phyloP scores from a whole-genome alignment of 2,113 vertebrate genomes.

The Mastomys natalensis region DNA sequence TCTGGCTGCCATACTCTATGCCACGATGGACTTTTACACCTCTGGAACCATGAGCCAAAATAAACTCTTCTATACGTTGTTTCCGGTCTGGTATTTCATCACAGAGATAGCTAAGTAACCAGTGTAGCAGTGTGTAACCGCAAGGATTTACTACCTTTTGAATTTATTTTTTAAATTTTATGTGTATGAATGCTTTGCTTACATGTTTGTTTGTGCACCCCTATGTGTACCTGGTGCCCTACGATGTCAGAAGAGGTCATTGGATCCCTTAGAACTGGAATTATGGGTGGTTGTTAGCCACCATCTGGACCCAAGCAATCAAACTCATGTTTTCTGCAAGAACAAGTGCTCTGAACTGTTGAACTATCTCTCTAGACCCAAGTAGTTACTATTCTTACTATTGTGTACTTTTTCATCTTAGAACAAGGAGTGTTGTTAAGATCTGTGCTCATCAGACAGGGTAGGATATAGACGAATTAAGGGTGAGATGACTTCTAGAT shows the following conservation, averaged over 20 bases:
- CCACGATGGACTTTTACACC: neutral
- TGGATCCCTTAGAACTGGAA: neutral
- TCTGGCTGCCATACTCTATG: neutral
- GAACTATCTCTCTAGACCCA: neutral
- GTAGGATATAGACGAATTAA: neutral
- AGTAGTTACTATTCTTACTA: neutral
- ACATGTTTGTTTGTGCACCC: neutral
- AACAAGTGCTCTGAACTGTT: neutral
- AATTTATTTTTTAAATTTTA: neutral
- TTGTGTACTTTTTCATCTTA: neutral
- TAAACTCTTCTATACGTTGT: neutral
- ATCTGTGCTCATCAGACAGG: neutral
- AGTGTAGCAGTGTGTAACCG: rapidly evolving
- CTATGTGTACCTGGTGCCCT: neutral
- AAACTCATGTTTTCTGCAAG: neutral
- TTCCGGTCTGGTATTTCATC: neutral
- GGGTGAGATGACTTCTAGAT: neutral
- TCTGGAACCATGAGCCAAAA: neutral
- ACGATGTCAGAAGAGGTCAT: neutral
- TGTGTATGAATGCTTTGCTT: neutral
- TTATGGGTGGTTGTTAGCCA: neutral
- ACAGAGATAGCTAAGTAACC: neutral
- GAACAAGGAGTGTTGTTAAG: neutral
- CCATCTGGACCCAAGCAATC: neutral
- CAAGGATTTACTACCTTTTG: no score